These are phyloP conservation scores for Drosophila sucinea DNA, from an alignment of 1,140 invertebrate genomes.

Conservation along the genomic window DNA sequence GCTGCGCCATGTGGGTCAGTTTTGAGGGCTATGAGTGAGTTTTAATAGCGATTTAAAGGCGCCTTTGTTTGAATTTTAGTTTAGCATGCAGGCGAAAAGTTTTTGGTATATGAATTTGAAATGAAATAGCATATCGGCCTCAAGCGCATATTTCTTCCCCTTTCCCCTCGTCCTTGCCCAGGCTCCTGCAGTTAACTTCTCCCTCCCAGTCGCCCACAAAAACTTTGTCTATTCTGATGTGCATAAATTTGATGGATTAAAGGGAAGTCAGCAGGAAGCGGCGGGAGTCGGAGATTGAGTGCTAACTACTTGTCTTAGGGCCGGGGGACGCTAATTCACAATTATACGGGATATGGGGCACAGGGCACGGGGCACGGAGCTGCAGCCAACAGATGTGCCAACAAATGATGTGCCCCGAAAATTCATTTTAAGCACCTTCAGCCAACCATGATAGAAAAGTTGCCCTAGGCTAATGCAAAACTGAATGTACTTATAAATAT, in stretches of 20 bases:
- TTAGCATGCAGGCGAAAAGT: conserved; percentile 57
- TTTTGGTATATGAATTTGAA: conserved; percentile 59
- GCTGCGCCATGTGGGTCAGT: conserved; percentile 43
- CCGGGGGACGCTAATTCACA: conserved; percentile 41
- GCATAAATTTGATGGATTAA: conserved; percentile 20
- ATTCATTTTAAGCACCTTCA: conserved; percentile 1
- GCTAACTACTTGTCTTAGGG: conserved; percentile 7
- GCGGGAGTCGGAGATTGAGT: background rate
- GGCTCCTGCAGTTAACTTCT: background rate
- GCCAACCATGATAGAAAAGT: conserved; percentile 4
- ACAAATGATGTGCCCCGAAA: conserved; percentile 8
- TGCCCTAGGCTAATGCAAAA: conserved; percentile 7
- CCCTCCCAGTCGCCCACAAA: conserved; percentile 15
- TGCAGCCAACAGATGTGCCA: background rate
- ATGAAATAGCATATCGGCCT: conserved; percentile 62
- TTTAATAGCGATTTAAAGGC: conserved; percentile 72
- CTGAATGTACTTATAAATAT: conserved; percentile 3
- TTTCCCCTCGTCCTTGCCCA: background rate
- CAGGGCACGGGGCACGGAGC: background rate
- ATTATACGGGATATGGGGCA: conserved; percentile 43
- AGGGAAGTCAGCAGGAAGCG: background rate
- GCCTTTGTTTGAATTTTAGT: conserved; percentile 61
- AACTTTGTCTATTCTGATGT: conserved; percentile 48
- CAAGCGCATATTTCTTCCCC: conserved; percentile 33
- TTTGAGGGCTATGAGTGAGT: conserved; percentile 45